Conservation (phyloP, 2,797 vertebrate genomes). For the Lerista edwardsae region DNA sequence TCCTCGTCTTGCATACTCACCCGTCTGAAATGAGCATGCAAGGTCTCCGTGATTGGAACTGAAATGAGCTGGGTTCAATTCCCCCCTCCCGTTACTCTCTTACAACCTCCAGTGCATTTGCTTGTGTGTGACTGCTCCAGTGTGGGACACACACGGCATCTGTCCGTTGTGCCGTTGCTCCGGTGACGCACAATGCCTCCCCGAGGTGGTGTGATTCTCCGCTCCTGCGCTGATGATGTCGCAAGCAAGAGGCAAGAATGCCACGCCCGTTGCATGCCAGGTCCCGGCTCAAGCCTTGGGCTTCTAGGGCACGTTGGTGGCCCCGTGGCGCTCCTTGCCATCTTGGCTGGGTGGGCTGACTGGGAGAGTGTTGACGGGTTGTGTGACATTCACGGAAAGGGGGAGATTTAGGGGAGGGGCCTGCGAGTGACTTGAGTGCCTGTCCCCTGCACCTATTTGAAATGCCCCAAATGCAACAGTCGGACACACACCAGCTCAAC, state of each 20-base stretch:
- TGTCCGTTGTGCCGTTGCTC: neutral
- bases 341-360: neutral
- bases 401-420: neutral
- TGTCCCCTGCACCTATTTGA: neutral
- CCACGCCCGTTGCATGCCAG: neutral
- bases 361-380: neutral
- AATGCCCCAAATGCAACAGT: neutral
- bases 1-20: slow-evolving; percentile 68
- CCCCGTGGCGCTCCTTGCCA: neutral
- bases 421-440: neutral
- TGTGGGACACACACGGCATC: neutral
- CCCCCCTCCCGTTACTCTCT: neutral
- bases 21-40: slow-evolving; percentile 60
- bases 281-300: neutral
- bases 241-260: accelerated
- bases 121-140: slow-evolving; percentile 49
- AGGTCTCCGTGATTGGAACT: slow-evolving; percentile 43
- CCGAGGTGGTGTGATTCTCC: neutral
- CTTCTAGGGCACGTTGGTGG: too few relatives aligned
- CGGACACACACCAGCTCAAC: too few relatives aligned
- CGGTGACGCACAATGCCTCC: accelerated
- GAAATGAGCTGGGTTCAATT: slow-evolving; percentile 30
- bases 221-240: neutral
- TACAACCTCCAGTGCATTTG: slow-evolving; percentile 42
- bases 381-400: too few relatives aligned